These are phyloP conservation scores for Gambelia wislizenii DNA, from an alignment of 2,797 vertebrate genomes.

Conservation along the genomic window DNA sequence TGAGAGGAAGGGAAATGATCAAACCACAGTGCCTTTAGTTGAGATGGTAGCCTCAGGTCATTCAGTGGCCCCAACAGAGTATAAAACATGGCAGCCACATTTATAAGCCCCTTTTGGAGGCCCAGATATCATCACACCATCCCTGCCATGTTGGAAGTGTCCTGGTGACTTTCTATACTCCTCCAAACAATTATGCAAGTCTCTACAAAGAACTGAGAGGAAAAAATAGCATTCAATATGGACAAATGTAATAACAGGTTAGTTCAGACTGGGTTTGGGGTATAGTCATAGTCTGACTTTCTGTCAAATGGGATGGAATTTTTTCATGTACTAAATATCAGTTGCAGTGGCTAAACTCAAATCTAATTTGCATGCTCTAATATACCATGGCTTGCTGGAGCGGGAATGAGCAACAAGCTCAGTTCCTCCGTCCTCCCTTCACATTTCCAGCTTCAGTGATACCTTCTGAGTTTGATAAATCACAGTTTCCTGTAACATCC, in stretches of 20 bases:
- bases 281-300: not conserved
- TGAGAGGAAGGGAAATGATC: rapidly evolving
- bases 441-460: not conserved
- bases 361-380: not conserved
- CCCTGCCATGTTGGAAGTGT: not conserved
- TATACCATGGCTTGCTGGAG: not conserved
- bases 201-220: no score
- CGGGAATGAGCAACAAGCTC: not conserved
- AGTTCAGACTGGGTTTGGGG: no score
- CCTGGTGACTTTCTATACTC: not conserved
- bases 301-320: not conserved
- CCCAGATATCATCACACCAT: not conserved
- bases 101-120: not conserved
- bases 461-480: not conserved
- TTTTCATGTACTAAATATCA: not conserved
- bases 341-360: not conserved
- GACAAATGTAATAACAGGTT: not conserved
- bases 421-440: not conserved
- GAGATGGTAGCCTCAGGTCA: not conserved
- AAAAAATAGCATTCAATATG: not conserved
- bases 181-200: not conserved
- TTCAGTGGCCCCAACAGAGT: not conserved
- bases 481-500: not conserved
- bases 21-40: not conserved
- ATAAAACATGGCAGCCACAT: not conserved